These are phyloP conservation scores for Syngnathus scovelli DNA, from an alignment of 2,113 vertebrate genomes.

Conservation along the genomic window DNA sequence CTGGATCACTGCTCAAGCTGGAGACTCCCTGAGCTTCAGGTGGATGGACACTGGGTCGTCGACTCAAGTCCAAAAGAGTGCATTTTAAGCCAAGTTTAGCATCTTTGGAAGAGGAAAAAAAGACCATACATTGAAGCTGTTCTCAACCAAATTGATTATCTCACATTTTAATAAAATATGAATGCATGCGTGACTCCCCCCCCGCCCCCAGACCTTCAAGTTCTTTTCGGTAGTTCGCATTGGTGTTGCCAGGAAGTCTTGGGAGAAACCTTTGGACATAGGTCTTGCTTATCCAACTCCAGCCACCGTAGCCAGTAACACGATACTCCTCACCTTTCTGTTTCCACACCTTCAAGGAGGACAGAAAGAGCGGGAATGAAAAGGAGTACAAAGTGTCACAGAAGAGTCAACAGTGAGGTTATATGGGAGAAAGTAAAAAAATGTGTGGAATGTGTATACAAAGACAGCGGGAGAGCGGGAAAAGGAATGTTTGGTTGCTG, in stretches of 20 bases:
- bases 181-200: background rate
- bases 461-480: conserved; percentile 15
- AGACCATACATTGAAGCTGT: background rate
- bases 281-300: conserved; percentile 97
- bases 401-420: background rate
- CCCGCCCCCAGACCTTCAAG: conserved; percentile 59
- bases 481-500: conserved; percentile 19
- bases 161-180: too few relatives aligned
- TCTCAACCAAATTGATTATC: background rate
- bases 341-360: conserved; percentile 86
- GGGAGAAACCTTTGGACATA: conserved; percentile 87
- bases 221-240: conserved; percentile 83
- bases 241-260: conserved; percentile 93
- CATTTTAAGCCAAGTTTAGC: conserved; percentile 63
- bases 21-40: conserved; percentile 33
- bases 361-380: conserved; percentile 3
- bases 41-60: conserved; percentile 27
- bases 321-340: conserved; percentile 98
- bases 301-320: conserved; percentile 95
- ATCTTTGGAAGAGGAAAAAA: conserved; percentile 44
- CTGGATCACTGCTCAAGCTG: conserved; percentile 12
- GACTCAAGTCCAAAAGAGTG: conserved; percentile 58
- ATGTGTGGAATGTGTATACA: background rate
- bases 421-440: background rate
- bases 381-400: background rate